Base-by-base conservation (phyloP, 2,888 invertebrate genomes). In the Drymonia ruficornis region DNA sequence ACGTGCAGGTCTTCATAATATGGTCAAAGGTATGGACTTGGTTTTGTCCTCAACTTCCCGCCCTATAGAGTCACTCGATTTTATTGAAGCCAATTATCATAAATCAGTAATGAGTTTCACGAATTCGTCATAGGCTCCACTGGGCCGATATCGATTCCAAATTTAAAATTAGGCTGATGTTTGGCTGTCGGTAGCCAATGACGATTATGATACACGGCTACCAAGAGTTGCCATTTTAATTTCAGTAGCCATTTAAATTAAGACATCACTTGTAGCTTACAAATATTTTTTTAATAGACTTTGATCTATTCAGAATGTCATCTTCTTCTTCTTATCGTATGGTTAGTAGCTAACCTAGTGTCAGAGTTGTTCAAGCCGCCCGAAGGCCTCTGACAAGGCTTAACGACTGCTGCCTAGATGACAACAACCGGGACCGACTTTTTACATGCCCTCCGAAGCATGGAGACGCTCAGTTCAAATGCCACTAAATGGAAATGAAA, bases 11-110 rank as follows among this genome's bases (percentile, higher is more conserved):
- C n/a, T n/a, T n/a, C n/a, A n/a, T n/a, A n/a, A n/a, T n/a, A n/a
- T n/a, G n/a, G n/a, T n/a, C n/a, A n/a, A n/a, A n/a, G n/a, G n/a
- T n/a, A n/a, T n/a, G n/a, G n/a, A n/a, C n/a, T n/a, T 12, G 19
- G n/a, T 12, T 43, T 19, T 43, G 13, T 36, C 36, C n/a, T 6
- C 13, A 36, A 36, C n/a, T 36, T 36, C 5, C 19, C 13, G 9
- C 16, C 11, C 19, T 19, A 43, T 19, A 19, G 23, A 62, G 60
- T 61, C 61, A 74, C 67, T 76, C 70, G 67, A 72, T 69, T 77
- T 76, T 77, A 77, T 75, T 74, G 72, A 74, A 65, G 59, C 59
- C 76, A 76, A 74, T 78, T 78, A 77, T 76, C 72, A 77, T 81
- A 73, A 80, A 80, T 79, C 71, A 65, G 73, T 81, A 79, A 76